Evolutionary conservation across 2,888 invertebrate species (phyloP), one percentile per base, ranked within the genome.

Genomic region (Tipula vernalis): DNA sequence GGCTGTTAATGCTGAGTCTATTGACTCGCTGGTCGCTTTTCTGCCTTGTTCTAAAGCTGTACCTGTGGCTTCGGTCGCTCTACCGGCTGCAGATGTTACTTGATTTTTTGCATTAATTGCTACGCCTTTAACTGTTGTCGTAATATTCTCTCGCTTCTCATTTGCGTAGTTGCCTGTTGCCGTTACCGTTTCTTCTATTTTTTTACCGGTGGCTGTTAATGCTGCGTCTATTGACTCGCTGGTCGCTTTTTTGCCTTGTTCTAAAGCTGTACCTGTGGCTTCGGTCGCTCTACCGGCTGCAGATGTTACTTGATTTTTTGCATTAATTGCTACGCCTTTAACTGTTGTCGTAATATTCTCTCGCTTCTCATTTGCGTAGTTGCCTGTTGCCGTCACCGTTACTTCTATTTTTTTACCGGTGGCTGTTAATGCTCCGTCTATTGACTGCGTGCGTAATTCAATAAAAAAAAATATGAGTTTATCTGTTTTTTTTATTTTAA

Each of bases 331-430:
- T 28, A 28, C 28, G 36, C 91, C 91, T 42, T 91, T 91, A 6
- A 91, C 84, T 84, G 39, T 84, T 39, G n/a, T 15, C n/a, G 3
- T n/a, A 13, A 36, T 88, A 42, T 89, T 89, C 87, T 90, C 93
- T 47, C 94, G 92, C 90, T 94, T 94, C 88, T 93, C 93, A 89
- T 92, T 94, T 87, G 94, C 91, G 89, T 92, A 94, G 89, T 94
- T 93, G 89, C 94, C 94, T 39, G 95, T 93, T 87, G 94, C 93
- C 89, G 93, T 93, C 89, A 95, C 90, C 91, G 94, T 95, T 88
- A 93, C 90, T 89, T 94, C 95, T 85, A 94, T 93, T 12, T 93
- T 92, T 28, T 92, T 91, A 87, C 93, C 92, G 18, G 94, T 93
- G 89, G 92, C 92, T 91, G 93, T 93, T 88, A 94, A 90, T 87